phyloP scores from a whole-genome alignment of 2,797 vertebrate species.

The Phataginus tetradactyla region DNA sequence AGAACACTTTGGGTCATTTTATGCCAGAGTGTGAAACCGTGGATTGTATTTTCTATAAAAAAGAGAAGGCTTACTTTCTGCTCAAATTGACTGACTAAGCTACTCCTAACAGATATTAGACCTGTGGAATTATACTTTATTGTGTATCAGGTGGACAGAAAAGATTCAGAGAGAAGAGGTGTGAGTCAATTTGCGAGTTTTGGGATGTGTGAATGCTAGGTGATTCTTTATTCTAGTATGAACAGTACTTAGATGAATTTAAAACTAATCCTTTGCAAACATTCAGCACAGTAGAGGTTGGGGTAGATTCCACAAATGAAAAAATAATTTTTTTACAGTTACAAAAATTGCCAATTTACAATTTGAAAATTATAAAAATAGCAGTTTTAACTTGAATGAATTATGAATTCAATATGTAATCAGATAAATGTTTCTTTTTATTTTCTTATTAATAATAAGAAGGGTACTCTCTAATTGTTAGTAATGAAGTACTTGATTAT shows the following conservation, averaged over 20 bases:
- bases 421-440: neutral
- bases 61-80: conserved; percentile 1
- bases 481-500: neutral
- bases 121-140: conserved; percentile 27
- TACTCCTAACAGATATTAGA: neutral
- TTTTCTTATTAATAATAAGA: conserved; percentile 1
- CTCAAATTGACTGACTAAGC: neutral
- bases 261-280: conserved; percentile 44
- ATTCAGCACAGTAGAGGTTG: neutral
- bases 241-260: conserved; percentile 51
- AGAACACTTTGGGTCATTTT: conserved; percentile 22
- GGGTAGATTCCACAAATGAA: neutral
- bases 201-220: neutral
- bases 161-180: neutral
- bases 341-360: conserved; percentile 14
- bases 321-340: neutral
- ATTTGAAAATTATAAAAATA: conserved; percentile 43
- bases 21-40: neutral
- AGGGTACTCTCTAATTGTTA: neutral
- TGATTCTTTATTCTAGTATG: conserved; percentile 25
- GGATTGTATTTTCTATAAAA: conserved; percentile 13
- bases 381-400: neutral
- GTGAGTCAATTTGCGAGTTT: neutral
- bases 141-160: neutral
- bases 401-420: neutral